Percentiles rank a stretch among this genome's conserved stretches.
These are phyloP conservation scores for Agonopterix alstromeriana DNA, from an alignment of 2,888 invertebrate genomes.

Conservation along the genomic window DNA sequence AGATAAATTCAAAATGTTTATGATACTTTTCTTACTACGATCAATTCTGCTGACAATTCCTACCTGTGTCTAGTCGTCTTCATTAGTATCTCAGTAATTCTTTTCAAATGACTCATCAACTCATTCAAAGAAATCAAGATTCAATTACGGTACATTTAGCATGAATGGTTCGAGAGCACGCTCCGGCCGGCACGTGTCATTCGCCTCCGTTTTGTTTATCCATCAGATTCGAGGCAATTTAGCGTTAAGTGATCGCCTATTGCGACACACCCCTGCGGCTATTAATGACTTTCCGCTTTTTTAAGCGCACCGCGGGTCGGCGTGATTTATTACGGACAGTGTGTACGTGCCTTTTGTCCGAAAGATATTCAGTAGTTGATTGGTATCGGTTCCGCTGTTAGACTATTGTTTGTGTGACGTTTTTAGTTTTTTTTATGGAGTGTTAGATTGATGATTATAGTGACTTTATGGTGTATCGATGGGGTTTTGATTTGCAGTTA, in stretches of 20 bases:
- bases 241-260: conserved; percentile 31
- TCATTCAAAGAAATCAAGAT: conserved; percentile 51
- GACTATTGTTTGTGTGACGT: conserved; percentile 26
- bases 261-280: conserved; percentile 40
- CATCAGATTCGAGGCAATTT: conserved; percentile 41
- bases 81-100: too few relatives aligned
- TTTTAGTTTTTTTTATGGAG: conserved; percentile 15
- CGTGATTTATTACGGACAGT: conserved; percentile 47
- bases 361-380: conserved; percentile 39
- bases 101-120: conserved; percentile 22
- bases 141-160: conserved; percentile 67
- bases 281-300: conserved; percentile 46
- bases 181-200: conserved; percentile 46
- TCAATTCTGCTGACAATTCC: too few relatives aligned
- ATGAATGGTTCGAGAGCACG: conserved; percentile 44
- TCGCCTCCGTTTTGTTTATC: conserved; percentile 56
- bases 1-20: too few relatives aligned
- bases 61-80: too few relatives aligned
- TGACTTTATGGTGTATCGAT: conserved; percentile 10
- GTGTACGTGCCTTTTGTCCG: conserved; percentile 42
- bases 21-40: too few relatives aligned
- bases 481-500: conserved; percentile 6
- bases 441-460: conserved; percentile 8
- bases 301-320: conserved; percentile 50
- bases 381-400: conserved; percentile 52